Percentiles rank a stretch among this genome's conserved stretches.
Evolutionary conservation across 2,113 vertebrate genomes (phyloP).

Genomic region (Patagioenas fasciata): DNA sequence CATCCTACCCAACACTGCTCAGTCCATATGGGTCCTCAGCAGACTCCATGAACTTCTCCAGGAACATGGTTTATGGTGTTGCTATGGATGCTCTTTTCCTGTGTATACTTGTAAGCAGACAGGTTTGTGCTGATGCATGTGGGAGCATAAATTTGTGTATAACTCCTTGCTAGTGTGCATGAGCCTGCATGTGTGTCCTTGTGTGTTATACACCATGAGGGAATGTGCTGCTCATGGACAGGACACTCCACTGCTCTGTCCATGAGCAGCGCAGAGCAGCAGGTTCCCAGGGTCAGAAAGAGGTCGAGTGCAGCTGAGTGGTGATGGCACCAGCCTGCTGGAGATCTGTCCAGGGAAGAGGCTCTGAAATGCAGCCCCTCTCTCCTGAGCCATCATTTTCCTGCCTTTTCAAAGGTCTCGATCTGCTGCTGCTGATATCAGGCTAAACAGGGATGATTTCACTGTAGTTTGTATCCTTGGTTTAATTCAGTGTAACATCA

Average conservation of each 20-base stretch:
- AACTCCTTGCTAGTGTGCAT: not conserved
- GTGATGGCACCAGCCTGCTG: too few species aligned
- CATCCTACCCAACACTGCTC: not conserved
- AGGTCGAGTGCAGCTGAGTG: not conserved
- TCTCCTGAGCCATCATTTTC: not conserved
- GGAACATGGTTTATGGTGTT: not conserved
- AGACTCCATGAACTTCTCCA: not conserved
- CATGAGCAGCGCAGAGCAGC: not conserved
- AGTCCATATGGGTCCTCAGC: not conserved
- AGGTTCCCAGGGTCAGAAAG: not conserved
- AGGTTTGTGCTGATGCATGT: not conserved
- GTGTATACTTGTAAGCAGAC: not conserved
- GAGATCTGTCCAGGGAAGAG: too few species aligned
- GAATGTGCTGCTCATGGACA: not conserved
- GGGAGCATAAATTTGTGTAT: not conserved
- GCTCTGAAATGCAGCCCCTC: too few species aligned
- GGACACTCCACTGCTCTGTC: too few species aligned
- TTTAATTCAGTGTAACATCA: not conserved
- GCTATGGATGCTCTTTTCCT: not conserved
- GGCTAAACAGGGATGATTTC: not conserved
- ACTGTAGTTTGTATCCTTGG: not conserved
- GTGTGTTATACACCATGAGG: not conserved
- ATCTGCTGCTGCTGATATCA: not conserved
- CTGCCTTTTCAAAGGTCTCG: not conserved
- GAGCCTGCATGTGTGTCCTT: not conserved